Evolutionary conservation across 2,888 invertebrate species (phyloP).

Genomic region (Cryptocephalus moraei): DNA sequence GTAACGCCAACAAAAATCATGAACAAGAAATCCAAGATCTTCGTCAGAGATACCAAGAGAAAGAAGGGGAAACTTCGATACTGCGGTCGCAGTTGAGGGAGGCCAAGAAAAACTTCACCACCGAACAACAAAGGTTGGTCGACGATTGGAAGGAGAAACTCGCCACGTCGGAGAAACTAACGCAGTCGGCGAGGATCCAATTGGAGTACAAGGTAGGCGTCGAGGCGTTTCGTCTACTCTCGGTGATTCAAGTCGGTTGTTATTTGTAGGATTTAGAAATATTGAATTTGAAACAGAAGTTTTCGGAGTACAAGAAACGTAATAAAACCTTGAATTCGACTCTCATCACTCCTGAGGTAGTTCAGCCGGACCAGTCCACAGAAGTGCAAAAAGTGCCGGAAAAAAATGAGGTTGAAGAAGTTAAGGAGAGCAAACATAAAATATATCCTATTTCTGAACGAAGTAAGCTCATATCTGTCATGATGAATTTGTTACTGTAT

Average conservation of each 20-base stretch:
- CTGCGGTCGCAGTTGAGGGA: slow-evolving; percentile 45
- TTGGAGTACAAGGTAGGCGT: slow-evolving; percentile 46
- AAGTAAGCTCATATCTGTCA: no score
- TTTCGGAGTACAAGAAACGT: slow-evolving; percentile 18
- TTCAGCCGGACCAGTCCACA: no score
- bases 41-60: slow-evolving; percentile 43
- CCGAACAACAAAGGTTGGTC: slow-evolving; percentile 36
- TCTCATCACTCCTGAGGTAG: neutral
- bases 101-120: slow-evolving; percentile 38
- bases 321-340: slow-evolving; percentile 5
- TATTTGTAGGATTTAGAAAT: slow-evolving; percentile 46
- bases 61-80: slow-evolving; percentile 48
- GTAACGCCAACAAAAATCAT: slow-evolving; percentile 10
- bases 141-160: slow-evolving; percentile 45
- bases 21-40: slow-evolving; percentile 21
- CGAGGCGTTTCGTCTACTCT: neutral
- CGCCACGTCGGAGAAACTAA: slow-evolving; percentile 34
- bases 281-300: slow-evolving; percentile 45
- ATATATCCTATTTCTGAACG: no score
- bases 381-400: no score
- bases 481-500: no score
- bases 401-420: no score
- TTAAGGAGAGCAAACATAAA: no score
- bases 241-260: no score
- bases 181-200: slow-evolving; percentile 41